Evolutionary conservation across 2,113 vertebrate species (phyloP).

Genomic region (Phalacrocorax brasilianus): DNA sequence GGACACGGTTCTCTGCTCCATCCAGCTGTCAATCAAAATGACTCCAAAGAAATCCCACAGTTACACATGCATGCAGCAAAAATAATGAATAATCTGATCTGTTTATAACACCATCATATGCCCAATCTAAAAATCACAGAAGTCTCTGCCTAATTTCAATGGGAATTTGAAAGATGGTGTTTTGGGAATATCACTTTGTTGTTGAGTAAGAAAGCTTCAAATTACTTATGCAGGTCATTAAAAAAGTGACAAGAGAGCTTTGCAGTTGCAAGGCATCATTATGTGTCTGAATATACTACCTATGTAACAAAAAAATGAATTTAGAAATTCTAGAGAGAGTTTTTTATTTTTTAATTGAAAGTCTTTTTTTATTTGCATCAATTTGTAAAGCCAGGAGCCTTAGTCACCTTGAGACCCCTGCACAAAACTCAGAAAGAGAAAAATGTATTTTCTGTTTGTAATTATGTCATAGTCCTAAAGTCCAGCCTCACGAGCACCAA

Average conservation of each 20-base stretch:
- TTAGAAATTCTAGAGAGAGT: background rate
- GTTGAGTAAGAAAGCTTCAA: background rate
- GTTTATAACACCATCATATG: fast-evolving
- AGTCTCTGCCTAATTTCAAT: background rate
- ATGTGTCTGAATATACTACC: background rate
- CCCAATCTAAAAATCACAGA: background rate
- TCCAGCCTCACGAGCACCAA: background rate
- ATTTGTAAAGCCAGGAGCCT: background rate
- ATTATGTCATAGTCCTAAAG: background rate
- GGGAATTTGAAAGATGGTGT: background rate
- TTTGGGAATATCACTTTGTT: background rate
- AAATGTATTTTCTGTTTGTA: background rate
- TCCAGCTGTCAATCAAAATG: background rate
- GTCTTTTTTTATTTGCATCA: background rate
- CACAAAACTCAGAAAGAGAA: background rate
- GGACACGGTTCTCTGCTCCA: background rate
- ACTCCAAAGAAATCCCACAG: background rate
- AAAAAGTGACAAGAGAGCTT: background rate
- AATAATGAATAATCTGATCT: background rate
- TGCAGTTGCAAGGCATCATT: background rate
- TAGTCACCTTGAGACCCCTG: background rate
- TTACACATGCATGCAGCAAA: background rate
- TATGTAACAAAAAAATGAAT: background rate
- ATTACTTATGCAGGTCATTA: background rate
- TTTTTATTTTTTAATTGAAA: background rate